Percentiles rank a stretch among this genome's conserved stretches.
Evolutionary conservation across 2,113 vertebrate genomes (phyloP).

Genomic region (Hystrix cristata): DNA sequence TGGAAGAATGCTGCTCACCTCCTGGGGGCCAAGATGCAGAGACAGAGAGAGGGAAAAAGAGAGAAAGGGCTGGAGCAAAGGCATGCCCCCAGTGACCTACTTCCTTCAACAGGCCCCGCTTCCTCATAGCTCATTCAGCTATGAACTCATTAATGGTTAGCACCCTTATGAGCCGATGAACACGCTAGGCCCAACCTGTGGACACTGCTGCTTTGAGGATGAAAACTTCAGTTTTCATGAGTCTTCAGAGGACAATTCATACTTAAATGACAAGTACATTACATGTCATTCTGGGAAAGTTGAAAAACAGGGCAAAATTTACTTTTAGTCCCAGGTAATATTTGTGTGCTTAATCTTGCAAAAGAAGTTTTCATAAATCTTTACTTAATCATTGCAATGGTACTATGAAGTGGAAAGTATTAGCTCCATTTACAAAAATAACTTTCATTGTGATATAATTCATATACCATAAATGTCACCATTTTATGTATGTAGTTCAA

Average conservation of each 20-base stretch:
- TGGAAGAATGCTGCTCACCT: background rate
- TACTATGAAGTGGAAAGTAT: background rate
- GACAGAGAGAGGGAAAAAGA: background rate
- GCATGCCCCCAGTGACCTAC: background rate
- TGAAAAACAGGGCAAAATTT: conserved; percentile 3
- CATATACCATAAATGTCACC: conserved; percentile 1
- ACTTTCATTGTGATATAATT: background rate
- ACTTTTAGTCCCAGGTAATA: conserved; percentile 10
- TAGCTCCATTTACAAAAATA: background rate
- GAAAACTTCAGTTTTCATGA: background rate
- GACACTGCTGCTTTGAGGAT: background rate
- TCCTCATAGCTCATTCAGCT: background rate
- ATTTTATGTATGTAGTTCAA: background rate
- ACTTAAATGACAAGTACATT: background rate
- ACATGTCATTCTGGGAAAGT: conserved; percentile 9
- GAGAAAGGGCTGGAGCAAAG: background rate
- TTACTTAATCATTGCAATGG: conserved; percentile 40
- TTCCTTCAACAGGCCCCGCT: background rate
- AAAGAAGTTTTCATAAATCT: conserved; percentile 20
- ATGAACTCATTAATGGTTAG: background rate
- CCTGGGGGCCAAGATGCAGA: background rate
- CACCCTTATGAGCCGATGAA: background rate
- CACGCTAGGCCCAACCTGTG: background rate
- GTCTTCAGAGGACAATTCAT: background rate
- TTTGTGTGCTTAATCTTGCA: background rate